Evolutionary conservation across 2,797 vertebrate genomes (phyloP).

Genomic region (Peromyscus attwateri): DNA sequence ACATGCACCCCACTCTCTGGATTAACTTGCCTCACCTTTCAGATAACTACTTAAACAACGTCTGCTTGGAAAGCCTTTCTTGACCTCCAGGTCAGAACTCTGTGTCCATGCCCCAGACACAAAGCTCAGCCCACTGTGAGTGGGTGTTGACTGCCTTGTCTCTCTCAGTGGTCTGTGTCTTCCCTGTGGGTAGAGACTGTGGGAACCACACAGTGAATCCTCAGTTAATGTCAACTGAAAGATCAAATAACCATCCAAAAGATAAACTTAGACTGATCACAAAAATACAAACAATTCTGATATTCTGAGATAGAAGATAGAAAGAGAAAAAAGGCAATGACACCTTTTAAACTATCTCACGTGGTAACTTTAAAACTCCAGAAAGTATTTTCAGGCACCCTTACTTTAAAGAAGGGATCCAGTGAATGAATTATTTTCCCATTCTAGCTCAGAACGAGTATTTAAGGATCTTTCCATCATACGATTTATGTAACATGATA

Average conservation of each 20-base stretch:
- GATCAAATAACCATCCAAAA: conserved; percentile 37
- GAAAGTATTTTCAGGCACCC: background rate
- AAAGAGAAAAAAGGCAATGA: background rate
- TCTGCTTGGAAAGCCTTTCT: background rate
- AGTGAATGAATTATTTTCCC: background rate
- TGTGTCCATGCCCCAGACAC: background rate
- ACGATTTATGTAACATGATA: conserved; percentile 23
- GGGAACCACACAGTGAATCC: background rate
- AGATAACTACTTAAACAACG: background rate
- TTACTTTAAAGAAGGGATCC: background rate
- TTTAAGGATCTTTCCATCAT: conserved; percentile 24
- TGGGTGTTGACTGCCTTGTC: background rate
- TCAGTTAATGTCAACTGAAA: background rate
- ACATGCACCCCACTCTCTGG: background rate
- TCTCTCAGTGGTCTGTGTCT: background rate
- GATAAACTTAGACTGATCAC: background rate
- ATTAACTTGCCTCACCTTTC: background rate
- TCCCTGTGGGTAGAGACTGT: background rate
- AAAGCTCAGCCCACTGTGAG: no score
- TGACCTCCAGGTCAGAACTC: background rate
- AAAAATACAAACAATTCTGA: background rate
- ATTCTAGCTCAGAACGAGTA: background rate
- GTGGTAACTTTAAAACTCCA: background rate
- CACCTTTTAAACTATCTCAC: conserved; percentile 2
- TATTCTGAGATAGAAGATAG: background rate